Evolutionary conservation across 2,113 vertebrate species (phyloP), one percentile per base, ranked within the genome.

Genomic region (Zosterops pallidus): DNA sequence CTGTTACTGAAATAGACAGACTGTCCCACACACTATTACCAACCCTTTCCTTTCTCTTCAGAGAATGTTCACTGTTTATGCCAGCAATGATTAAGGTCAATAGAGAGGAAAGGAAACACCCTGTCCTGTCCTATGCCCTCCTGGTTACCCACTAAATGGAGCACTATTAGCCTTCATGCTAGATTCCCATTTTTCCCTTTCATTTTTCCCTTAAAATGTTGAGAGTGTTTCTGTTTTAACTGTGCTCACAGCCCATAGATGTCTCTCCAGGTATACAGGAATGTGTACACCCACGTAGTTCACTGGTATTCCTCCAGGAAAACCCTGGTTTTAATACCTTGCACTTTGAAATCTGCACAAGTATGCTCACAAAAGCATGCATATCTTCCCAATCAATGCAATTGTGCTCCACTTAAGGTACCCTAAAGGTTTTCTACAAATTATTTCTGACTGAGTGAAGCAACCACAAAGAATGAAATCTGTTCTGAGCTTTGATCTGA

Each of bases 381-480:
- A 7, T 92, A 91, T 93, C 94, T 96, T 82, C 72, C n/a, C 88
- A 90, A 90, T 88, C 90, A 89, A 49, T 86, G 72, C 50, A 72
- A 42, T 86, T 75, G 41, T 65, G 53, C 65, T 92, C 49, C 92
- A 70, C 35, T 60, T 26, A 96, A 94, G 33, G 62, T 67, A 72
- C 77, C 81, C 88, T 93, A 74, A 86, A 94, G 92, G 68, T 77
- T 72, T 87, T 90, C 57, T 65, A 91, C 75, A 78, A 92, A 85
- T 89, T 74, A 83, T 86, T 92, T 96, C 81, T 95, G 84, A 91
- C 65, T 93, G 65, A 94, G 42, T 74, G 64, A 70, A 95, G 59
- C 22, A 96, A 41, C 39, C 59, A 70, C 5, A 1, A 72, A 96
- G 92, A 77, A 92, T 24, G 95, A 94, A 95, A 90, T 41, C 85